Percentiles rank a stretch among this genome's conserved stretches.
phyloP scores from a whole-genome alignment of 1,140 invertebrate species.

The Venturia canescens region DNA sequence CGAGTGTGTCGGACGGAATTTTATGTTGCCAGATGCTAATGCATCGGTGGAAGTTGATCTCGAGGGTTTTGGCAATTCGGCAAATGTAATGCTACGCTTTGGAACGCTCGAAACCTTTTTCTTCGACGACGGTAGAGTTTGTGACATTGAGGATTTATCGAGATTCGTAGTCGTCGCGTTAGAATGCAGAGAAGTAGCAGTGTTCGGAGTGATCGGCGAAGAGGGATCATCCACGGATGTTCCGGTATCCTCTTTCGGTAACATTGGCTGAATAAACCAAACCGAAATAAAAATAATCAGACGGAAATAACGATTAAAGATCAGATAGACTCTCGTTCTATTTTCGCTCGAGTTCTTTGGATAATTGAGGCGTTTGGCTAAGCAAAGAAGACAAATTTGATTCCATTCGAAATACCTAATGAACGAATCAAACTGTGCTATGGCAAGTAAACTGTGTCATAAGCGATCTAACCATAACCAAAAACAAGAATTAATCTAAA shows the following conservation, averaged over 20 bases:
- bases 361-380: not conserved
- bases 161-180: slow-evolving; percentile 57
- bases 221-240: slow-evolving; percentile 68
- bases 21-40: slow-evolving; percentile 40
- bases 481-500: slow-evolving; percentile 10
- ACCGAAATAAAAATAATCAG: slow-evolving; percentile 61
- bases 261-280: slow-evolving; percentile 60
- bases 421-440: too few species aligned
- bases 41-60: slow-evolving; percentile 44
- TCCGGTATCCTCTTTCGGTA: slow-evolving; percentile 67
- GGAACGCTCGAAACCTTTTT: slow-evolving; percentile 54
- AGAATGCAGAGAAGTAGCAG: slow-evolving; percentile 42
- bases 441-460: too few species aligned
- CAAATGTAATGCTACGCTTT: slow-evolving; percentile 67
- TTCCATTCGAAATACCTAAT: not conserved
- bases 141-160: slow-evolving; percentile 59
- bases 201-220: slow-evolving; percentile 51
- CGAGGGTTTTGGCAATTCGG: slow-evolving; percentile 61
- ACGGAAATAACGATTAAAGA: slow-evolving; percentile 50
- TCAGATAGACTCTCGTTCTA: slow-evolving; percentile 54
- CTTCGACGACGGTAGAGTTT: slow-evolving; percentile 63
- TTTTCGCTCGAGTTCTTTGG: not conserved
- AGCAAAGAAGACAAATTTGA: slow-evolving; percentile 14
- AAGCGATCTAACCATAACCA: not conserved
- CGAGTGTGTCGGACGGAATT: slow-evolving; percentile 41